phyloP scores from a whole-genome alignment of 2,113 vertebrate genomes.

The Trematocara zebra region DNA sequence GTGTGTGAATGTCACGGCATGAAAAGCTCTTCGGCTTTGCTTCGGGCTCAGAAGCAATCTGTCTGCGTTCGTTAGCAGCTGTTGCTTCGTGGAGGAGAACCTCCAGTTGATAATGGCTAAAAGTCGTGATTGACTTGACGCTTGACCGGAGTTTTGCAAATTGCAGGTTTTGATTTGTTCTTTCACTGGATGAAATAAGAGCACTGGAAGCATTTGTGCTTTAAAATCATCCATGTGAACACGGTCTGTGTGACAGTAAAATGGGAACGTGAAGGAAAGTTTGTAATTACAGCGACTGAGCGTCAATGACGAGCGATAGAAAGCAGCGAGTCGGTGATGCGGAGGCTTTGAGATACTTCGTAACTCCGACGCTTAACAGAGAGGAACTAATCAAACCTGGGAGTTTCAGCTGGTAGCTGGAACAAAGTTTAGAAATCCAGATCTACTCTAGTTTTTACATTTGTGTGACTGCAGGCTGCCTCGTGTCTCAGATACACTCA shows the following conservation, averaged over 20 bases:
- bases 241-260: background rate
- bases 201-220: background rate
- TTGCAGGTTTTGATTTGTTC: background rate
- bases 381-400: background rate
- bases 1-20: background rate
- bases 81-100: background rate
- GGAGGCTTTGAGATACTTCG: background rate
- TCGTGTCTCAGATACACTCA: background rate
- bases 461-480: background rate
- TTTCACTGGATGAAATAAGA: background rate
- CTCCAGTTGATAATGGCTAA: background rate
- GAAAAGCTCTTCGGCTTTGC: background rate
- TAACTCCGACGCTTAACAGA: background rate
- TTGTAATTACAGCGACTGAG: background rate
- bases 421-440: background rate
- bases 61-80: background rate
- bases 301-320: background rate
- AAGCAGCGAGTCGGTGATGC: background rate
- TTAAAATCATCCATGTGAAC: background rate
- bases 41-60: background rate
- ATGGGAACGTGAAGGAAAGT: background rate
- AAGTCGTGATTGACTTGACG: background rate
- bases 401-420: background rate
- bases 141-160: background rate
- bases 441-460: background rate